Percentiles rank a stretch among this genome's conserved stretches.
These are phyloP conservation scores for Dryobotodes eremita DNA, from an alignment of 2,888 invertebrate genomes.

Conservation along the genomic window DNA sequence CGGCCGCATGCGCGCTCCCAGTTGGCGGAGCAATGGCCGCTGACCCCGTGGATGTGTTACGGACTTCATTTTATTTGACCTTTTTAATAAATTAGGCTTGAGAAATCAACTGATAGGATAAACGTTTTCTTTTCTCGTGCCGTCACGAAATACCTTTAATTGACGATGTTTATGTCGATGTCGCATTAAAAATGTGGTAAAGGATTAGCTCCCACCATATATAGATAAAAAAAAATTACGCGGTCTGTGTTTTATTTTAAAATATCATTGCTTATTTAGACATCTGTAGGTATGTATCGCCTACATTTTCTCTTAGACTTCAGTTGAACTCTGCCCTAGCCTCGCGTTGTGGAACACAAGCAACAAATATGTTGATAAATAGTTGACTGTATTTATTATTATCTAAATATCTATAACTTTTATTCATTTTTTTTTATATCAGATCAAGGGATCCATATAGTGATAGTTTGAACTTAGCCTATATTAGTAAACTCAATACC, in stretches of 20 bases:
- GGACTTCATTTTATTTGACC: conserved; percentile 15
- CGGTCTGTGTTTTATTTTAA: neutral
- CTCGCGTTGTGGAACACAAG: neutral
- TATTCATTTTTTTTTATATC: too few species aligned
- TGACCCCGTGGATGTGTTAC: conserved; percentile 50
- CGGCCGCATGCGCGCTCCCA: conserved; percentile 34
- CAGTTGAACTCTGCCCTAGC: conserved; percentile 1
- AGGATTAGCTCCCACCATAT: neutral
- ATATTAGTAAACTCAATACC: too few species aligned
- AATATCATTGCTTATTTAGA: neutral
- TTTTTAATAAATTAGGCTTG: conserved; percentile 2
- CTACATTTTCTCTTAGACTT: neutral
- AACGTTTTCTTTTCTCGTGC: neutral
- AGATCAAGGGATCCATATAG: too few species aligned
- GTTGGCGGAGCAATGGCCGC: conserved; percentile 41
- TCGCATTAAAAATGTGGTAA: neutral
- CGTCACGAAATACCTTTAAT: neutral
- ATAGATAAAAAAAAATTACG: neutral
- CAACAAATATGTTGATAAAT: neutral
- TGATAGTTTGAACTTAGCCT: too few species aligned
- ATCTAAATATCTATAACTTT: too few species aligned
- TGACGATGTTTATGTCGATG: neutral
- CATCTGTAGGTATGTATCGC: neutral
- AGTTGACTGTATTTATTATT: neutral
- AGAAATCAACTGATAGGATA: neutral